Evolutionary conservation across 2,797 vertebrate species (phyloP).

Genomic region (Craterocephalus amniculus): DNA sequence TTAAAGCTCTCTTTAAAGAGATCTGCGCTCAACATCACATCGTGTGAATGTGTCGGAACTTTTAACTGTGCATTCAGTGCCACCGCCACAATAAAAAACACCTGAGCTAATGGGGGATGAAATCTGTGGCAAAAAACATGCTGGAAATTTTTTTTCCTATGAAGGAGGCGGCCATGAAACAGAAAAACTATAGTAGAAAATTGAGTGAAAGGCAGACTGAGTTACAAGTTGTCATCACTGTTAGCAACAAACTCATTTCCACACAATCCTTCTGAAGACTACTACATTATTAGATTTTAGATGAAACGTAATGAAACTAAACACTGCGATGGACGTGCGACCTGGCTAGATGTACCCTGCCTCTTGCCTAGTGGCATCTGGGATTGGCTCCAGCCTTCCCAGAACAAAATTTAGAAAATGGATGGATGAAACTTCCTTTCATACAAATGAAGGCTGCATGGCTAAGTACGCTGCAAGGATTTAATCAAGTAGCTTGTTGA

Average conservation of each 20-base stretch:
- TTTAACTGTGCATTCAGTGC: not conserved
- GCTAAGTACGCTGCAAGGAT: not conserved
- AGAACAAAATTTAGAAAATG: not conserved
- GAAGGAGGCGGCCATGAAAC: constrained; percentile 24
- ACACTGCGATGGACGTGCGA: not conserved
- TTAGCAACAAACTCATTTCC: no score
- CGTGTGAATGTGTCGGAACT: constrained; percentile 12
- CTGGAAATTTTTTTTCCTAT: not conserved
- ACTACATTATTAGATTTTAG: not conserved
- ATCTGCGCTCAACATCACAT: constrained; percentile 19
- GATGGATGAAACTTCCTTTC: not conserved
- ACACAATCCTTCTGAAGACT: not conserved
- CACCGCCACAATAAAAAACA: constrained; percentile 30
- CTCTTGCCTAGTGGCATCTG: not conserved
- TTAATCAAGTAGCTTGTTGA: not conserved
- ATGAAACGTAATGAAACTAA: no score
- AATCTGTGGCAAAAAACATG: constrained; percentile 25
- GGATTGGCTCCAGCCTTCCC: no score
- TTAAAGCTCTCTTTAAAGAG: constrained; percentile 31
- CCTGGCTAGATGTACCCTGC: not conserved
- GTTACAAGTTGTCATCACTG: not conserved
- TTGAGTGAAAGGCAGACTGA: constrained; percentile 5
- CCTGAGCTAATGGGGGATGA: constrained; percentile 41
- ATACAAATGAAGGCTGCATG: not conserved
- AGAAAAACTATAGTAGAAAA: constrained; percentile 10